Conservation (phyloP, 2,113 vertebrate species). For the Tiliqua scincoides region DNA sequence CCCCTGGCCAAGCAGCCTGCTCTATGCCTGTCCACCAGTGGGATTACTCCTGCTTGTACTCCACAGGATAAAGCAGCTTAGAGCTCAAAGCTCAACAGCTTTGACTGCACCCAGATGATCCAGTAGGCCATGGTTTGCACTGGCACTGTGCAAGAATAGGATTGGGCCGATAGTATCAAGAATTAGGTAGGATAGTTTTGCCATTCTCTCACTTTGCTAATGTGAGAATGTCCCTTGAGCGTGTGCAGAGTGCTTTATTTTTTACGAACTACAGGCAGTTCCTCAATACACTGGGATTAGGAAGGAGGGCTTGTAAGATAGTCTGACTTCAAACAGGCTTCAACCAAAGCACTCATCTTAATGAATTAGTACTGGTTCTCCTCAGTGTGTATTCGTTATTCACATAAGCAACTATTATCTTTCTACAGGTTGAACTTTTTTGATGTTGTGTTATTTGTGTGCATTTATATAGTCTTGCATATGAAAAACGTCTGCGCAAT, state of each 20-base stretch:
- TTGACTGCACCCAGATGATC: no score
- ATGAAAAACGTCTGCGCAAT: neutral
- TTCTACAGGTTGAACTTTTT: slow-evolving; percentile 36
- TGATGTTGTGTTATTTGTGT: neutral
- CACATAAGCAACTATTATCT: neutral
- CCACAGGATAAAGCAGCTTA: no score
- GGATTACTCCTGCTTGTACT: no score
- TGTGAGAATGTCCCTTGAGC: neutral
- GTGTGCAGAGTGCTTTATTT: neutral
- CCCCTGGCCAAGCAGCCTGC: no score
- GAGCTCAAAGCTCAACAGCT: no score
- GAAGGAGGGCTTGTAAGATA: neutral
- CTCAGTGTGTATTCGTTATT: neutral
- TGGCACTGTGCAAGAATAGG: no score
- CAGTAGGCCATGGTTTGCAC: no score
- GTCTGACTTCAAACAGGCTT: neutral
- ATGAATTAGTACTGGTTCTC: neutral
- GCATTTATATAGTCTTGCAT: neutral
- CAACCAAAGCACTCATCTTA: neutral
- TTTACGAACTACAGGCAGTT: neutral
- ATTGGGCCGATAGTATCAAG: no score
- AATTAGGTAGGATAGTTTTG: neutral
- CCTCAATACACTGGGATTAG: neutral
- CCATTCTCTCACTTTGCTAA: neutral
- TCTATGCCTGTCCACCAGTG: no score